Percentiles rank a stretch among this genome's conserved stretches.
phyloP scores from a whole-genome alignment of 2,888 invertebrate genomes.

The Phymatocera aterrima region DNA sequence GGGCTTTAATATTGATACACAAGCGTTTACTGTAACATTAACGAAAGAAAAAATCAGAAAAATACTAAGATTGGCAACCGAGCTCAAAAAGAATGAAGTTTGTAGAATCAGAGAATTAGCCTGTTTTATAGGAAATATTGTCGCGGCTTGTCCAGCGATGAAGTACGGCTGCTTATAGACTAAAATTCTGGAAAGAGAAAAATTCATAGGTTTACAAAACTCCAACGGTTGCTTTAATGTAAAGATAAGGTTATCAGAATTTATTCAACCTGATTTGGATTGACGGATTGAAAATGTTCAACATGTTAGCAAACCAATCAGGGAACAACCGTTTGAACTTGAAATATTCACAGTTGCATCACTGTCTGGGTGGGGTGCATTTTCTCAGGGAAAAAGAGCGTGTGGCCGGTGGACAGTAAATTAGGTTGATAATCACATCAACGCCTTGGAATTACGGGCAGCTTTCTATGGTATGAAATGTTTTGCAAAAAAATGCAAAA shows the following conservation, averaged over 20 bases:
- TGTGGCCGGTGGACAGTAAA: constrained; percentile 47
- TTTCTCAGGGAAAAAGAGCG: constrained; percentile 23
- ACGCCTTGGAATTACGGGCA: constrained; percentile 48
- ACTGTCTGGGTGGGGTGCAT: constrained; percentile 48
- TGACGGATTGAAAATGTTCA: constrained; percentile 49
- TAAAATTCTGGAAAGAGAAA: background rate
- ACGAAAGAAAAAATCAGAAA: background rate
- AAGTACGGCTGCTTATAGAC: background rate
- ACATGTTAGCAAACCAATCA: constrained; percentile 32
- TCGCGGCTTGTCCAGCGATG: background rate
- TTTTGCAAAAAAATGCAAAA: constrained; percentile 44
- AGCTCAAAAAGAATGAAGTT: background rate
- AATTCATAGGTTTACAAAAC: background rate
- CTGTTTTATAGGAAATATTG: background rate
- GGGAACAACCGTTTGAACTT: constrained; percentile 27
- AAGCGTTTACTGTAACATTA: background rate
- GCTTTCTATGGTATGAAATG: constrained; percentile 51
- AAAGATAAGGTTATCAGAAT: background rate
- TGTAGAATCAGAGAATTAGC: background rate
- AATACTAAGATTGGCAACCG: background rate
- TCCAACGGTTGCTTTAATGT: background rate
- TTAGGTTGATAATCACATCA: constrained; percentile 45
- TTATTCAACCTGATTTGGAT: background rate
- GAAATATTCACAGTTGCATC: constrained; percentile 53
- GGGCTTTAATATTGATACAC: constrained; percentile 48